phyloP scores from a whole-genome alignment of 92 coral and sea anemone species.

The Heteractis magnifica region DNA sequence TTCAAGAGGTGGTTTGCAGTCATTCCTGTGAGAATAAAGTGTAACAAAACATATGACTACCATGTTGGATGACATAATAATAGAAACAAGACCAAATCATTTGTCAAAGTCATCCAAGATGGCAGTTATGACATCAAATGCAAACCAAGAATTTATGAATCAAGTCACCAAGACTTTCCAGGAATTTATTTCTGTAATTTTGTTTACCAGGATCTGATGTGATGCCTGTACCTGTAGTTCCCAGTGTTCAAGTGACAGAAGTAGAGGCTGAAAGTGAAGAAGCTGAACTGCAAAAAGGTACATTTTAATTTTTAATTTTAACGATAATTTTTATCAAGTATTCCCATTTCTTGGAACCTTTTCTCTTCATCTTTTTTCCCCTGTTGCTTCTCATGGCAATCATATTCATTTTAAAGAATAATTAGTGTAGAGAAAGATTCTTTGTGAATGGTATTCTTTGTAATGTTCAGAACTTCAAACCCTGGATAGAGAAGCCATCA shows the following conservation, averaged over 20 bases:
- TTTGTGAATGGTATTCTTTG: neutral
- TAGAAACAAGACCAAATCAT: too few relatives aligned
- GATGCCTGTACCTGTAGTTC: neutral
- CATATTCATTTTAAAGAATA: neutral
- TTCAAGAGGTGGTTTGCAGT: neutral
- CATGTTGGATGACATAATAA: neutral
- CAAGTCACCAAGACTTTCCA: too few relatives aligned
- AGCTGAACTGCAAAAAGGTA: conserved; percentile 34
- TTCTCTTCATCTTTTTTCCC: too few relatives aligned
- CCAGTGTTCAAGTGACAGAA: conserved; percentile 23
- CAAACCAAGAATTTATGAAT: too few relatives aligned
- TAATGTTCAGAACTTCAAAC: conserved; percentile 32
- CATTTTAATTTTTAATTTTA: neutral
- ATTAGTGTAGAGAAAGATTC: neutral
- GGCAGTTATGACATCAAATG: too few relatives aligned
- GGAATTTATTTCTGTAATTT: too few relatives aligned
- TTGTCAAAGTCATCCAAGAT: too few relatives aligned
- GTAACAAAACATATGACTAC: too few relatives aligned
- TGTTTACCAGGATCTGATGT: neutral
- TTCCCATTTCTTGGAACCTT: too few relatives aligned
- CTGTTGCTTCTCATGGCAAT: too few relatives aligned
- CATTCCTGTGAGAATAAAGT: too few relatives aligned
- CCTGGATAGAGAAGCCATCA: conserved; percentile 60
- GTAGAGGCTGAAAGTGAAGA: conserved; percentile 22
- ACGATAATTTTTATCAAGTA: neutral